Conservation (phyloP, 2,113 vertebrate genomes). For the Pongo abelii region DNA sequence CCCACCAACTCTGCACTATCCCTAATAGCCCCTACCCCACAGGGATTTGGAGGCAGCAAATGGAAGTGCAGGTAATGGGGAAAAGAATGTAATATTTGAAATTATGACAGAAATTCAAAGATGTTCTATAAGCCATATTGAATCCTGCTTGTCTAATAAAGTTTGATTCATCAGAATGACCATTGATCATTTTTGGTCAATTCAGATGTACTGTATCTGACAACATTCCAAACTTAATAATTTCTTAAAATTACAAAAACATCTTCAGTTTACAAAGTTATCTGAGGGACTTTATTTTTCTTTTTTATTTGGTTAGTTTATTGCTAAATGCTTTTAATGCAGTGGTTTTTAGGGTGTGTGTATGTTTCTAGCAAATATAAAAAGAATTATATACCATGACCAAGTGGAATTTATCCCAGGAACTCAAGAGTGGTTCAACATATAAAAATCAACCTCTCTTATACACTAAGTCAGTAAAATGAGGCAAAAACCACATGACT, state of each 20-base stretch:
- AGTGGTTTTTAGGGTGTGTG: neutral
- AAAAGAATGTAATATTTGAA: neutral
- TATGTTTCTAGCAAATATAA: neutral
- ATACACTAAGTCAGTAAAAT: neutral
- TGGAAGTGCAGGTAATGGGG: neutral
- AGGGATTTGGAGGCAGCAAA: neutral
- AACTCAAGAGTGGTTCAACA: neutral
- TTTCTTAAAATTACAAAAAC: neutral
- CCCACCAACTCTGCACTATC: neutral
- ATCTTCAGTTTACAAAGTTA: neutral
- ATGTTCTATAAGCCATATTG: neutral
- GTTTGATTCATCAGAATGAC: constrained; percentile 25
- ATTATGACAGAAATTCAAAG: neutral
- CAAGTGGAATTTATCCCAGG: neutral
- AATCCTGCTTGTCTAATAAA: constrained; percentile 9
- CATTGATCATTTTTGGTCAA: neutral
- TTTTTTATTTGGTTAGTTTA: neutral
- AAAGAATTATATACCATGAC: neutral
- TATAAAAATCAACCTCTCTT: neutral
- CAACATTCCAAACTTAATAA: neutral
- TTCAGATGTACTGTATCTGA: neutral
- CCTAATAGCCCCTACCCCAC: neutral
- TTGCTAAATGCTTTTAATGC: neutral
- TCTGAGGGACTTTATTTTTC: neutral
- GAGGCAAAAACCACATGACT: neutral